Percentiles rank a stretch among this genome's conserved stretches.
These are phyloP conservation scores for Patiria pectinifera DNA, from an alignment of 53 echinoderm and acorn worm genomes.

Conservation along the genomic window DNA sequence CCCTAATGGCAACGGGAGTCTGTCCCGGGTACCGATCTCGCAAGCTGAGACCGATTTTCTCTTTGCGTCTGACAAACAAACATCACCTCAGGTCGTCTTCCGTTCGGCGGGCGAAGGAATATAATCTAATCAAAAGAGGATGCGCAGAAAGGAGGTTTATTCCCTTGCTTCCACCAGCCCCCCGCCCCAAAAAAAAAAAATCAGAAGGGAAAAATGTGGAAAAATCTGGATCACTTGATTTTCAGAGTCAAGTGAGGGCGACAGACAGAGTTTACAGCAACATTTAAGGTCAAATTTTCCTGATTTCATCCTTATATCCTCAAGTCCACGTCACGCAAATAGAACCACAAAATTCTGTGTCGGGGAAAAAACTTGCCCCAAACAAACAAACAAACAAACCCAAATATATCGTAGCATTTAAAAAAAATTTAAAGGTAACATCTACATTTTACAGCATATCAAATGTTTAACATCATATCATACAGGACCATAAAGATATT, in stretches of 20 bases:
- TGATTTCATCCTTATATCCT: neutral
- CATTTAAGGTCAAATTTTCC: neutral
- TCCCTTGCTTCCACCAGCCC: neutral
- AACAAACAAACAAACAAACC: too few species aligned
- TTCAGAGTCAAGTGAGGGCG: slow-evolving; percentile 1
- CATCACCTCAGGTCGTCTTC: neutral
- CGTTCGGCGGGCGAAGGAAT: neutral
- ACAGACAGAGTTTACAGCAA: neutral
- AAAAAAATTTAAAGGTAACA: too few species aligned
- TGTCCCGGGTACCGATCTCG: neutral
- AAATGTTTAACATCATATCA: too few species aligned
- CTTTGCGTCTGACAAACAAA: neutral
- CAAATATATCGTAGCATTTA: too few species aligned
- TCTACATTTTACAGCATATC: too few species aligned
- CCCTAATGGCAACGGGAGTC: neutral
- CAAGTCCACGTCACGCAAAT: neutral
- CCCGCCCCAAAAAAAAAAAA: too few species aligned
- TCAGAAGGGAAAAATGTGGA: neutral
- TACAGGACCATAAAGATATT: too few species aligned
- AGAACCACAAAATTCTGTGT: too few species aligned
- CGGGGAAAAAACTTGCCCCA: too few species aligned
- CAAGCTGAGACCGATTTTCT: neutral
- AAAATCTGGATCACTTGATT: neutral
- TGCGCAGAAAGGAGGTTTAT: neutral
- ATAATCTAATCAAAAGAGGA: neutral